These are phyloP conservation scores for Girardinichthys multiradiatus DNA, from an alignment of 2,113 vertebrate genomes.

Conservation along the genomic window DNA sequence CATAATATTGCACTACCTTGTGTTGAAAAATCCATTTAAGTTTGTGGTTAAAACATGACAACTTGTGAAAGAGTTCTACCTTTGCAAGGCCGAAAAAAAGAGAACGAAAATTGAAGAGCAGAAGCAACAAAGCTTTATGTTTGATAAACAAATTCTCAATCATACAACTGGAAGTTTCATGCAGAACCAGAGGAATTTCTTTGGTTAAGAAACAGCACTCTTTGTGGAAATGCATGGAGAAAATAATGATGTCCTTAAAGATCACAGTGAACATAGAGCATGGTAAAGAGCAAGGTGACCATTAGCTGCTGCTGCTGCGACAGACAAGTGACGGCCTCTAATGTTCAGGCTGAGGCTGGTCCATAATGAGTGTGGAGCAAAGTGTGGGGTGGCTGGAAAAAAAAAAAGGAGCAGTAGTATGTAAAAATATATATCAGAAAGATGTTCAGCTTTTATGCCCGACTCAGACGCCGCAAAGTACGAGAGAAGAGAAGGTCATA, in stretches of 20 bases:
- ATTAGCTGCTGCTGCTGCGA: conserved; percentile 54
- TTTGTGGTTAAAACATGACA: too few species aligned
- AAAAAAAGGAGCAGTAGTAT: conserved; percentile 23
- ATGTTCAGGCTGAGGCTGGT: conserved; percentile 49
- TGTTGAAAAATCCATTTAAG: too few species aligned
- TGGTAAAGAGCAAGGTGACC: conserved; percentile 58
- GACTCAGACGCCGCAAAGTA: conserved; percentile 16
- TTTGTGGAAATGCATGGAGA: conserved; percentile 26
- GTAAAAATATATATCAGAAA: conserved; percentile 36
- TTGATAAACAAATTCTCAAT: neutral
- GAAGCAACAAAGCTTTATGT: too few species aligned
- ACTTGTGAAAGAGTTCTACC: too few species aligned
- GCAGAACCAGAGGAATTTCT: conserved; percentile 2
- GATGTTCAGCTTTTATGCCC: conserved; percentile 27
- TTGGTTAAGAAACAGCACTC: conserved; percentile 10
- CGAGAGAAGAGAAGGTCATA: conserved; percentile 24
- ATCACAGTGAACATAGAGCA: conserved; percentile 56
- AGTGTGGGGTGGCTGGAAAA: conserved; percentile 13
- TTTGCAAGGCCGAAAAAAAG: too few species aligned
- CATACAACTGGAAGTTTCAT: neutral
- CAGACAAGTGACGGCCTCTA: conserved; percentile 53
- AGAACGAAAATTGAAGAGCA: neutral
- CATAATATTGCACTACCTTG: too few species aligned
- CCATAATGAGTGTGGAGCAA: conserved; percentile 53
- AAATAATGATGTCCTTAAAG: conserved; percentile 67